These are phyloP conservation scores for Melanitta fusca DNA, from an alignment of 2,797 vertebrate species.

Conservation along the genomic window DNA sequence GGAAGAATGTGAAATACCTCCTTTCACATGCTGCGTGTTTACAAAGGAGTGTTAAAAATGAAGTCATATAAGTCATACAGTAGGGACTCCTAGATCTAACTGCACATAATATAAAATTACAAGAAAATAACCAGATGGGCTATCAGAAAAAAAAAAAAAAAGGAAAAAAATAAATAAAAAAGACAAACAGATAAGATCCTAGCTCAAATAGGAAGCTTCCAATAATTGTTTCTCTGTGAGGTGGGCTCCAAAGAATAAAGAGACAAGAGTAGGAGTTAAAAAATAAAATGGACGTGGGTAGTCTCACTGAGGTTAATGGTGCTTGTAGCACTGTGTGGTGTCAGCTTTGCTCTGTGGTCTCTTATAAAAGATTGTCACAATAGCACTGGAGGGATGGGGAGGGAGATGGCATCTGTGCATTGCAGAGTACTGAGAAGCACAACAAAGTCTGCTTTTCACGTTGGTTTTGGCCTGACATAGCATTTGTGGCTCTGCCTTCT, in stretches of 20 bases:
- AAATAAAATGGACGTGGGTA: neutral
- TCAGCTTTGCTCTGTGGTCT: neutral
- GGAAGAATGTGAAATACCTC: neutral
- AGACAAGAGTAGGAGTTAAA: neutral
- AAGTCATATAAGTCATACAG: neutral
- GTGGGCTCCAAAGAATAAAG: neutral
- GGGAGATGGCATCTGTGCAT: neutral
- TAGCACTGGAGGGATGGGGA: neutral
- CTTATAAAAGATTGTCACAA: neutral
- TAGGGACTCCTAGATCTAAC: neutral
- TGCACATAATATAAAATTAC: neutral
- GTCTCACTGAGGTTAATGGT: neutral
- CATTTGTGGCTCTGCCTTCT: neutral
- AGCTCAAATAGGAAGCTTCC: neutral
- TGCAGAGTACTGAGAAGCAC: neutral
- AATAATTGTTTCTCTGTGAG: neutral
- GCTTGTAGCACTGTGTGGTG: neutral
- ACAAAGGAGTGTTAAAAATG: neutral
- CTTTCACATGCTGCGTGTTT: neutral
- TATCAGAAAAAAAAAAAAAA: neutral
- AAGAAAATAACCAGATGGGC: neutral
- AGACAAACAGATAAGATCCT: neutral
- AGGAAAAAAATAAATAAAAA: neutral
- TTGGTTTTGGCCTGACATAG: neutral
- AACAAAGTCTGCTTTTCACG: neutral